Conservation (phyloP, 1,140 invertebrate species). For the Arctopsyche grandis region DNA sequence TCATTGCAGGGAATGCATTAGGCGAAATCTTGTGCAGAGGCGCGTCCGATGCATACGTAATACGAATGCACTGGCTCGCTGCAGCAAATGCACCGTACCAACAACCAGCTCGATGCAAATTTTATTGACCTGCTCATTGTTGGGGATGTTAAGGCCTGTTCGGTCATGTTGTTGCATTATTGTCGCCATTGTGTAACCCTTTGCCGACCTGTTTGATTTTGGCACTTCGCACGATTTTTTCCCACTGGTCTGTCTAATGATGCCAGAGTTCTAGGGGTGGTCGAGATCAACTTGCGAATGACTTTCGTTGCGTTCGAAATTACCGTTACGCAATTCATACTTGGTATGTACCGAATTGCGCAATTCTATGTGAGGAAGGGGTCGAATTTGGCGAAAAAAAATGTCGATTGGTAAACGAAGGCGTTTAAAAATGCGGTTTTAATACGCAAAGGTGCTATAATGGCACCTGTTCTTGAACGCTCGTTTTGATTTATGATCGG, state of each 20-base stretch:
- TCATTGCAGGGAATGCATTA: background rate
- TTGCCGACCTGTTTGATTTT: slow-evolving; percentile 45
- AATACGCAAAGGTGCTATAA: slow-evolving; percentile 18
- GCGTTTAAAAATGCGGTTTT: slow-evolving; percentile 12
- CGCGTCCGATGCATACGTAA: slow-evolving; percentile 32
- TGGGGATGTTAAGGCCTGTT: slow-evolving; percentile 35
- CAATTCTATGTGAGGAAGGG: no score
- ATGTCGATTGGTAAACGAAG: no score
- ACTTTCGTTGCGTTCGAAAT: background rate
- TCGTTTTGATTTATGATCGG: slow-evolving; percentile 6
- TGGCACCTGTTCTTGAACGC: background rate
- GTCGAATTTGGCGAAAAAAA: no score
- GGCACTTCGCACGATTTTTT: slow-evolving; percentile 18
- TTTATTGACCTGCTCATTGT: slow-evolving; percentile 48
- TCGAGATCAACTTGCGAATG: background rate
- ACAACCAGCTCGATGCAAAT: slow-evolving; percentile 49
- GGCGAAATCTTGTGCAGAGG: slow-evolving; percentile 19
- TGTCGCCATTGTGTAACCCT: slow-evolving; percentile 11
- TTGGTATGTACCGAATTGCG: no score
- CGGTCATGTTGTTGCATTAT: slow-evolving; percentile 41
- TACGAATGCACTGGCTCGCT: slow-evolving; percentile 37
- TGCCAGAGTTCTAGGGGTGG: background rate
- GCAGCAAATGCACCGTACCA: background rate
- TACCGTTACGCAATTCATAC: no score
- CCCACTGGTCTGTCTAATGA: slow-evolving; percentile 21